Evolutionary conservation across 2,888 invertebrate species (phyloP), one percentile per base, ranked within the genome.

Genomic region (Tridacna crocea): DNA sequence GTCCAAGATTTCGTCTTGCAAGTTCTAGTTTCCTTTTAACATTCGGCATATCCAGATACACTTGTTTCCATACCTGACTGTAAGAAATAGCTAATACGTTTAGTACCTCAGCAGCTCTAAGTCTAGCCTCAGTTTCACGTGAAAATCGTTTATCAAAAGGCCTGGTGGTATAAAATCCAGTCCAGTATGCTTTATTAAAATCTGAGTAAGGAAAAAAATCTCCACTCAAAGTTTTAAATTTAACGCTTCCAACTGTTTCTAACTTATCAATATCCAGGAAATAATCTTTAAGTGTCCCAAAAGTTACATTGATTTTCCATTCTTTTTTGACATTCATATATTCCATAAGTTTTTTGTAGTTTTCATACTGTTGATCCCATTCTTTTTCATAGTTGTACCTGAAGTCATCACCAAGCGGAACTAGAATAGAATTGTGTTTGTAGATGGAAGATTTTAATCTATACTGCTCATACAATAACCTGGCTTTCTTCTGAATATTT

Each of bases 161-260:
- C 22, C 95, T 95, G 0, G 99, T 99, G 0, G 98, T 98, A 94
- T 96, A 99, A 94, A 98, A 99, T 0, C 99, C 99, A 8, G 98
- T 98, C 99, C 99, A 99, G 94, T 99, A 99, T 0, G 98, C 98
- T 75, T 87, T 84, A 66, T 92, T 87, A 84, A 98, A 97, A 92
- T 99, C 99, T 0, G 98, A 97, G 94, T 99, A 99, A 0, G 99
- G 98, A 93, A 98, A 99, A 94, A 99, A 99, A 93, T 99, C 99
- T 0, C 99, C 99, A 90, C 96, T 97, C 6, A 99, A 94, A 0
- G 96, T 96, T 0, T 98, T 98, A 75, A 92, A 90, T 12, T 84
- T 82, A 11, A 68, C 55, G 17, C 68, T 27, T n/a, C 24, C 66
- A 26, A n/a, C 24, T 26, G 22, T 15, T 26, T 75, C 75, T 75